Conservation (phyloP, 2,113 vertebrate genomes). For the Rhinolophus sinicus region DNA sequence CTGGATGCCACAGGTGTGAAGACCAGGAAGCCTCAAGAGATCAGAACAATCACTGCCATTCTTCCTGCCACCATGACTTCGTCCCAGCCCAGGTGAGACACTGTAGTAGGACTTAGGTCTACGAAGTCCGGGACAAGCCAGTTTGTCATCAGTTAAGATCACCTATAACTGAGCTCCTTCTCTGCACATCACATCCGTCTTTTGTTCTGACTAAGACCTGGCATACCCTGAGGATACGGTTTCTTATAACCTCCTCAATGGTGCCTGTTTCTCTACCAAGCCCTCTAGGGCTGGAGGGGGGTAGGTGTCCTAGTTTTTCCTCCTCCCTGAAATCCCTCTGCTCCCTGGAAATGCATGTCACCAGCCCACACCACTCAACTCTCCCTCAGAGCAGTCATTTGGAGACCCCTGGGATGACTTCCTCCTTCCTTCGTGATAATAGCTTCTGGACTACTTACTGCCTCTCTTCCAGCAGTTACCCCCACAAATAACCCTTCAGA, state of each 20-base stretch:
- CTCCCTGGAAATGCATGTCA: background rate
- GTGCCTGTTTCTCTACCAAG: background rate
- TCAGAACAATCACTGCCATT: background rate
- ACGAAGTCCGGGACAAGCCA: background rate
- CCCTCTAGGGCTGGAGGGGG: background rate
- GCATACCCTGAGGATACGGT: background rate
- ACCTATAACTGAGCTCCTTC: background rate
- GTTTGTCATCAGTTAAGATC: background rate
- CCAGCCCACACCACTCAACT: accelerated
- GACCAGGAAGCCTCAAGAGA: background rate
- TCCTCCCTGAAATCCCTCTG: background rate
- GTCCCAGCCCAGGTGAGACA: background rate
- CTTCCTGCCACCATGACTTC: background rate
- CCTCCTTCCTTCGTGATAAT: background rate
- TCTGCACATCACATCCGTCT: background rate
- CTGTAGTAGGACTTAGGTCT: background rate
- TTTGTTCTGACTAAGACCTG: background rate
- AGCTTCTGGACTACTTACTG: background rate
- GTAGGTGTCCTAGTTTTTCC: background rate
- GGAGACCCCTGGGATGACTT: too few relatives aligned
- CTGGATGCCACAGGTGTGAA: background rate
- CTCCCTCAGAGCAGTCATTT: too few relatives aligned
- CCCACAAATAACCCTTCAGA: background rate
- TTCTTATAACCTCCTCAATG: background rate
- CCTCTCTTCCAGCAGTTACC: background rate